Evolutionary conservation across 2,888 invertebrate genomes (phyloP), one percentile per base, ranked within the genome.

Genomic region (Pyrgus malvae): DNA sequence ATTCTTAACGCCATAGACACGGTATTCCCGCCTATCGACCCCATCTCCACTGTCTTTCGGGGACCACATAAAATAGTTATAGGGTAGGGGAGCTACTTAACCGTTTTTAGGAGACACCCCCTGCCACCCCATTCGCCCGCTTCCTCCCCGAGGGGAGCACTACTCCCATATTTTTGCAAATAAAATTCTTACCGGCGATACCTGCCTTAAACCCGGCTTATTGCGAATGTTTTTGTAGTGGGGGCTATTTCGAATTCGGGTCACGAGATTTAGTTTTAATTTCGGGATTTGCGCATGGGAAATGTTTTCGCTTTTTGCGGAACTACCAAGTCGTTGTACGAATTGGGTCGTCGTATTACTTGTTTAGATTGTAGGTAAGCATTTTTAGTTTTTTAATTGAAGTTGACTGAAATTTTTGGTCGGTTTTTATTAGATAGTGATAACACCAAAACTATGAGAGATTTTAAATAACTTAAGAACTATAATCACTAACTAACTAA

Each of bases 21-120:
- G 86, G 86, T 88, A 86, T 80, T 85, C 84, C 84, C 78, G 81
- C 80, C 79, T 81, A 80, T 77, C 82, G 78, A 78, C 80, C 85
- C 85, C 84, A 83, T 86, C 87, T 83, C 83, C 33, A 82, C 83
- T 85, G 88, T 90, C 89, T 90, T 90, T 89, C 85, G 88, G 89
- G 89, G 88, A 87, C 89, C 84, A 76, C 87, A 89, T 90, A 90
- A 90, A 90, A 89, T 90, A 90, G 89, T 90, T 89, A 89, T 87
- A 83, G 83, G 84, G 80, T 78, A 85, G 84, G 85, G 83, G 78
- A 83, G 88, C 89, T 89, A 89, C 89, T 90, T 89, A 88, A 86
- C 88, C 87, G 89, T 90, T 90, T 90, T 90, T 89, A 89, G 89
- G 88, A 86, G 88, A 84, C 86, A 81, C 88, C 89, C 89, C 86